Conservation (phyloP, 2,113 vertebrate genomes). For the Fregata magnificens region DNA sequence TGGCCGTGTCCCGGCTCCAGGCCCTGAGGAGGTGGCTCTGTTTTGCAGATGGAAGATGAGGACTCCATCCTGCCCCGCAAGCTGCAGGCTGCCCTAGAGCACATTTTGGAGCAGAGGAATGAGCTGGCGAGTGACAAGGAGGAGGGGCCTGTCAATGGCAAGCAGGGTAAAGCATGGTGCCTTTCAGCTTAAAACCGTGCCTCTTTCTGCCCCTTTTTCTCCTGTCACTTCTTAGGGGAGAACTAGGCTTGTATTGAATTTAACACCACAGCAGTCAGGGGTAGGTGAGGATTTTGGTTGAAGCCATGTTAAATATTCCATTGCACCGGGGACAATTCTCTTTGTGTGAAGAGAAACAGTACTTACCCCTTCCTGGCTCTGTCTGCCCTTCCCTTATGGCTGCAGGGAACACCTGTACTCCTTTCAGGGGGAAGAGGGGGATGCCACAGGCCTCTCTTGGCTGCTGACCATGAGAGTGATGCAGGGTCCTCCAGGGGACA, state of each 20-base stretch:
- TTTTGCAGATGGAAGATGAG: slow-evolving; percentile 90
- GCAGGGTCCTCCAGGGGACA: neutral
- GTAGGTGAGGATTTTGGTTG: neutral
- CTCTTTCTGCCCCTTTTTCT: neutral
- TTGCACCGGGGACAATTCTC: fast-evolving
- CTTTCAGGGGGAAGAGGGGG: neutral
- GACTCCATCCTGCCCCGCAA: slow-evolving; percentile 95
- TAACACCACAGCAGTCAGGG: neutral
- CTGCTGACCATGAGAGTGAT: neutral
- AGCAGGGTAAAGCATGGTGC: slow-evolving; percentile 58
- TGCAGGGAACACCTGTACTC: neutral
- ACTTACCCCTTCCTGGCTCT: neutral
- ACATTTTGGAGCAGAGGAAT: slow-evolving; percentile 90
- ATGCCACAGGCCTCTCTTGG: neutral
- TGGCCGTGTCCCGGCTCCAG: fast-evolving
- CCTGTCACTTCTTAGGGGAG: neutral
- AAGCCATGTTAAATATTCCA: neutral
- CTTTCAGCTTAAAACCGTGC: neutral
- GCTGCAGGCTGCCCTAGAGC: slow-evolving; percentile 90
- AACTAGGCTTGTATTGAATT: neutral
- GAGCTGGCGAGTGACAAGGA: slow-evolving; percentile 86
- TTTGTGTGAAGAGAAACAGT: neutral
- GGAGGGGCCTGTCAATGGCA: slow-evolving; percentile 74
- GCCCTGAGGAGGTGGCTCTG: slow-evolving; percentile 13
- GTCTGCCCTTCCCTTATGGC: neutral